Evolutionary conservation across 2,797 vertebrate species (phyloP).

Genomic region (Gila robusta): DNA sequence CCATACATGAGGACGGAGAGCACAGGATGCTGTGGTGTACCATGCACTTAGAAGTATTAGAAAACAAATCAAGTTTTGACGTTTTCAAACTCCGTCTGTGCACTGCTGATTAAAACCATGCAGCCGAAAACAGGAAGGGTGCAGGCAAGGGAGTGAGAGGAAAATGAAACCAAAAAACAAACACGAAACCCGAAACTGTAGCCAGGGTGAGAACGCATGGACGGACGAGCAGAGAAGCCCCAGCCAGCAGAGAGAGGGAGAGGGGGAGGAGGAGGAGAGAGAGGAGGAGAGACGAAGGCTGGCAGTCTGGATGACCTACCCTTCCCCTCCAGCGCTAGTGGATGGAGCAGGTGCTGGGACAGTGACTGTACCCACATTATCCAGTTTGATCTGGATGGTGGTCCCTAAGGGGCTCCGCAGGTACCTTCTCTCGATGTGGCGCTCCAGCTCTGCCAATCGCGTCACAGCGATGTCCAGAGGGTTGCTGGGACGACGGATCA

Average conservation of each 20-base stretch:
- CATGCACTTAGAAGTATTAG: constrained; percentile 52
- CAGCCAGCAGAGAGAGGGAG: constrained; percentile 67
- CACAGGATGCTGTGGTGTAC: constrained; percentile 36
- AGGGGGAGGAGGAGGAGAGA: neutral
- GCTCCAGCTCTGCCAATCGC: constrained; percentile 99
- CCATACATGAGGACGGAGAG: constrained; percentile 11
- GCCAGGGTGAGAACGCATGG: constrained; percentile 51
- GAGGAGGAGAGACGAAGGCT: constrained; percentile 58
- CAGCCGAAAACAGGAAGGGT: constrained; percentile 54
- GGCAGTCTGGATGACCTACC: constrained; percentile 94
- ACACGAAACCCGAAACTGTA: constrained; percentile 35
- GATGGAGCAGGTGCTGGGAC: constrained; percentile 99
- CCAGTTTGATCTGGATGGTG: constrained; percentile 99
- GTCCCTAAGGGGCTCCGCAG: constrained; percentile 99
- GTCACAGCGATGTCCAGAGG: constrained; percentile 99
- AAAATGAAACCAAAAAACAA: constrained; percentile 30
- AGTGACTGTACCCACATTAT: constrained; percentile 99
- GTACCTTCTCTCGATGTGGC: constrained; percentile 99
- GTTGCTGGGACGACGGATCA: constrained; percentile 95
- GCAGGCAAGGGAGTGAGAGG: constrained; percentile 39
- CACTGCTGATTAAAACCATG: constrained; percentile 53
- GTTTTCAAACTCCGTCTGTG: constrained; percentile 9
- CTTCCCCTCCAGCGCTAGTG: constrained; percentile 99
- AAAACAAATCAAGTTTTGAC: constrained; percentile 23
- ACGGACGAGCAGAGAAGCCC: constrained; percentile 72